Conservation (phyloP, 1,140 invertebrate species). For the Tetragnatha versicolor region DNA sequence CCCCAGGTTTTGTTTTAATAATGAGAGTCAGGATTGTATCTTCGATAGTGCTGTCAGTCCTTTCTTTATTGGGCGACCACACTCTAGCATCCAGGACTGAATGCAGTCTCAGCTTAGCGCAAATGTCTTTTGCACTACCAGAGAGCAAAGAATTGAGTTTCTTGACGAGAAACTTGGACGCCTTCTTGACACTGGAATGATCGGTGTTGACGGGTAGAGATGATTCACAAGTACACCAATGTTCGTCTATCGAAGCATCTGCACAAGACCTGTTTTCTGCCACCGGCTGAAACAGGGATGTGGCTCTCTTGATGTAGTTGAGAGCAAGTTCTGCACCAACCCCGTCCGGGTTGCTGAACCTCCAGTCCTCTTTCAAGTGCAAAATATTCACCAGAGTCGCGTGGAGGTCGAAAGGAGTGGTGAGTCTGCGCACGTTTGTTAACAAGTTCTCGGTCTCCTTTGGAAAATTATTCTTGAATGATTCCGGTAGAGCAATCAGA, state of each 20-base stretch:
- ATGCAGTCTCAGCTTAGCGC: conserved; percentile 13
- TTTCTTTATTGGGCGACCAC: conserved; percentile 61
- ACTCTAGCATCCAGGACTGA: conserved; percentile 63
- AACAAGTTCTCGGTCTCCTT: conserved; percentile 66
- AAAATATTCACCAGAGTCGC: conserved; percentile 74
- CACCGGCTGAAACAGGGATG: conserved; percentile 78
- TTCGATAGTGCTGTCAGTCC: not conserved
- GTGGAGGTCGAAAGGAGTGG: conserved; percentile 85
- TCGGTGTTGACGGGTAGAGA: conserved; percentile 7
- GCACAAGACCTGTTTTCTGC: conserved; percentile 66
- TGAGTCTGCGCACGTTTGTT: conserved; percentile 70
- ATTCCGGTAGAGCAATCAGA: conserved; percentile 77
- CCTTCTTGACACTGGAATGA: not conserved
- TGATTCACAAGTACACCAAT: conserved; percentile 65
- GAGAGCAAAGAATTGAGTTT: conserved; percentile 30
- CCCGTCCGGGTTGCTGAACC: conserved; percentile 65
- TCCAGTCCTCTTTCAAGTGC: conserved; percentile 63
- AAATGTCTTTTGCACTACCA: not conserved
- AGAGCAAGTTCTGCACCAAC: not conserved
- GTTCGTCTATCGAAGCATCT: conserved; percentile 62
- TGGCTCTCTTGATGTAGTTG: conserved; percentile 58
- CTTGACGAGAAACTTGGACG: conserved; percentile 9
- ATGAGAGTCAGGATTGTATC: conserved; percentile 69
- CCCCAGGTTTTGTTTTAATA: conserved; percentile 73
- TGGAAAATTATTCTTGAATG: conserved; percentile 72